Conservation (phyloP, 2,888 invertebrate genomes). For the Holacanthella duospinosa region DNA sequence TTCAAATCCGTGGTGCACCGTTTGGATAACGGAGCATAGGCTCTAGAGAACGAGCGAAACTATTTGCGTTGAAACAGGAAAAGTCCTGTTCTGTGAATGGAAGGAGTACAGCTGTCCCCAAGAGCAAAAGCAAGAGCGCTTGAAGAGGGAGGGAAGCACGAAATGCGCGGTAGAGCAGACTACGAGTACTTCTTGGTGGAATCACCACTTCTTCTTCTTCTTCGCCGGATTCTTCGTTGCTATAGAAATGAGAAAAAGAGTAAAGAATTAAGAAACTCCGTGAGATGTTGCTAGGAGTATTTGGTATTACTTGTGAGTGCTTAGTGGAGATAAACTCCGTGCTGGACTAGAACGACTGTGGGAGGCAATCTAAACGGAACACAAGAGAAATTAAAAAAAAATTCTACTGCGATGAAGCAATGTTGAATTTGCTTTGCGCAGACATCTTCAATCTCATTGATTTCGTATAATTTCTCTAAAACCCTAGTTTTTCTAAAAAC, state of each 20-base stretch:
- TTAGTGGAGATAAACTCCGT: slow-evolving; percentile 33
- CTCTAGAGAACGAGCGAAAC: slow-evolving; percentile 68
- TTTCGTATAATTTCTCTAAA: too few relatives aligned
- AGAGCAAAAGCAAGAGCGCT: slow-evolving; percentile 79
- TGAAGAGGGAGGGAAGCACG: slow-evolving; percentile 88
- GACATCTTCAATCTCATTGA: too few relatives aligned
- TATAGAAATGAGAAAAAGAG: slow-evolving; percentile 34
- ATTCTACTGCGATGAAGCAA: too few relatives aligned
- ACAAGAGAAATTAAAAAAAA: too few relatives aligned
- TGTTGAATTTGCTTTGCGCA: too few relatives aligned
- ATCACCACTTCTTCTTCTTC: slow-evolving; percentile 46
- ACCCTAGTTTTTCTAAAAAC: too few relatives aligned
- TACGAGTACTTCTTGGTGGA: slow-evolving; percentile 57
- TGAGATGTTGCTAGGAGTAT: too few relatives aligned
- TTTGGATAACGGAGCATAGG: slow-evolving; percentile 83
- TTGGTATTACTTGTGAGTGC: neutral
- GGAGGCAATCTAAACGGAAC: too few relatives aligned
- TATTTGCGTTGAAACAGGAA: slow-evolving; percentile 72
- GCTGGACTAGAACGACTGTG: slow-evolving; percentile 38
- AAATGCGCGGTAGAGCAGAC: slow-evolving; percentile 79
- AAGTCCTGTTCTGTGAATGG: slow-evolving; percentile 78
- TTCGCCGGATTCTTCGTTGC: slow-evolving; percentile 44
- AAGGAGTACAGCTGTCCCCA: slow-evolving; percentile 77
- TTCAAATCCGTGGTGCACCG: slow-evolving; percentile 82
- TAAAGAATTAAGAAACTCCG: too few relatives aligned